Evolutionary conservation across 2,888 invertebrate genomes (phyloP).

Genomic region (Sphaerophoria rueppellii): DNA sequence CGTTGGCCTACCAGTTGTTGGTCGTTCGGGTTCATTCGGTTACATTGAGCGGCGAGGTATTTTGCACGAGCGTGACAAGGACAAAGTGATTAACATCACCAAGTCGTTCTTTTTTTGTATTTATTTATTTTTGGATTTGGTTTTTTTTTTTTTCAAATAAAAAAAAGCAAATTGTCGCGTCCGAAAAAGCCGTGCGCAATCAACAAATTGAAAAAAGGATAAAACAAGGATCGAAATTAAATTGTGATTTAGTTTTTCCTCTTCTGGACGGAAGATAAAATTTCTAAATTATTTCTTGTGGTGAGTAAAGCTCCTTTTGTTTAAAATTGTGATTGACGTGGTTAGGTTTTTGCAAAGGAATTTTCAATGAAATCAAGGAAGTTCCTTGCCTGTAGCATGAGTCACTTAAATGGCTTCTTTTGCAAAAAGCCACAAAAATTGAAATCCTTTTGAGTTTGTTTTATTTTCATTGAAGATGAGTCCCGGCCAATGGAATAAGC

Average conservation of each 20-base stretch:
- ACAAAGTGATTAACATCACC: conserved; percentile 51
- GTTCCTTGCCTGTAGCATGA: conserved; percentile 42
- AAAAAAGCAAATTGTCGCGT: conserved; percentile 17
- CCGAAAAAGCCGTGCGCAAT: conserved; percentile 59
- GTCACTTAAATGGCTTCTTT: conserved; percentile 53
- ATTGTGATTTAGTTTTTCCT: neutral
- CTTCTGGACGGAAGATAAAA: neutral
- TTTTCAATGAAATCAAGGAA: conserved; percentile 2
- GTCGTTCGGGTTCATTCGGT: conserved; percentile 36
- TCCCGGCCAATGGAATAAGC: neutral
- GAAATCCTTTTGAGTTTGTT: conserved; percentile 10
- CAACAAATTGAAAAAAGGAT: conserved; percentile 47
- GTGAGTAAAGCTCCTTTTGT: conserved; percentile 31
- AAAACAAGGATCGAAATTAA: conserved; percentile 32
- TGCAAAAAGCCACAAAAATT: neutral
- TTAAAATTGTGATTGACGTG: neutral
- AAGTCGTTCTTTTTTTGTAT: conserved; percentile 61
- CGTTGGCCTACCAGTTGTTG: conserved; percentile 4
- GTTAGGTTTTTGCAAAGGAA: conserved; percentile 16
- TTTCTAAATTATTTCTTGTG: conserved; percentile 26
- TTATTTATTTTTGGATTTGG: conserved; percentile 72
- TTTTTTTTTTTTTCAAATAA: conserved; percentile 16
- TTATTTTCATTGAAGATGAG: neutral
- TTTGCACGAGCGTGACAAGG: conserved; percentile 61
- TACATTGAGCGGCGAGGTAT: conserved; percentile 58